Base-by-base conservation (phyloP, 2,113 vertebrate species). In the Perccottus glenii region DNA sequence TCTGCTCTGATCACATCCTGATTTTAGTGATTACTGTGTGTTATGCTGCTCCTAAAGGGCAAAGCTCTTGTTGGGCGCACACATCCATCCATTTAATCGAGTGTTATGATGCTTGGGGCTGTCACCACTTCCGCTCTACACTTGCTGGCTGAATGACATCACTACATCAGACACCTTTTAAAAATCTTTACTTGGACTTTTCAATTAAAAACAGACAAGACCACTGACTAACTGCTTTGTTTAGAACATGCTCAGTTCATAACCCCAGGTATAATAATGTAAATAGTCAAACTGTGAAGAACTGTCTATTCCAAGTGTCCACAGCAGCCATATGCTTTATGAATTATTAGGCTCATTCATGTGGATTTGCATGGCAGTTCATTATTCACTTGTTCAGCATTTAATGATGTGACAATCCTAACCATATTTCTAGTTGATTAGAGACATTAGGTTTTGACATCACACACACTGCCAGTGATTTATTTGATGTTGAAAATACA, bases 11-110 rank as follows among this genome's bases (percentile, higher is more conserved):
- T 80, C 67, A 66, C 47, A 50, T 76, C 33, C 73, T 55, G 51
- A 78, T 78, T 72, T 32, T 64, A 62, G 58, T 74, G 70, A 84
- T 81, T 77, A 70, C 58, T 58, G 70, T 69, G 55, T 44, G 65
- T 53, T 60, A 43, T 46, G 64, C 32, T 40, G 77, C 46, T 64
- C 62, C 69, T 76, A 55, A 86, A 81, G 80, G 70, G 65, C 64
- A 65, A 64, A 78, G 73, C 53, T 69, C 50, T 80, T 56, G 53
- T 77, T 71, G 63, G 63, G 59, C 56, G 51, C 43, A 50, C 73
- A 72, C 71, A 69, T 67, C 67, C 56, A 85, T 84, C 73, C 73
- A 14, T 80, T 68, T 78, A 83, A 84, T 84, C 72, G 66, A 50
- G 50, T 59, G 59, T 80, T 65, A 74, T 77, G 59, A 77, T 38